phyloP scores from a whole-genome alignment of 2,888 invertebrate species.

The Diploptera punctata region DNA sequence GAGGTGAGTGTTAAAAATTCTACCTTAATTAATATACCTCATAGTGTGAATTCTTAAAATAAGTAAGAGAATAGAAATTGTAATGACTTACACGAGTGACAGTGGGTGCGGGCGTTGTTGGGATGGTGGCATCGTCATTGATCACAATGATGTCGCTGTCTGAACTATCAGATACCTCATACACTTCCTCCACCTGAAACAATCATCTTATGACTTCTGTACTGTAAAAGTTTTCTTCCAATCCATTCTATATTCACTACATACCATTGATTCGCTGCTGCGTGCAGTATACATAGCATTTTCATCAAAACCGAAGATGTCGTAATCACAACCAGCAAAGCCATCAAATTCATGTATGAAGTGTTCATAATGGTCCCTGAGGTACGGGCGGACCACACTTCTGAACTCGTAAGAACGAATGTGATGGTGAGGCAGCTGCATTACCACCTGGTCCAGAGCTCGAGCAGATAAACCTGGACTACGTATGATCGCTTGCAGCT shows the following conservation, averaged over 20 bases:
- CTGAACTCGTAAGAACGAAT: slow-evolving; percentile 74
- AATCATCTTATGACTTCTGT: neutral
- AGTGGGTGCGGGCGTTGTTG: too few relatives aligned
- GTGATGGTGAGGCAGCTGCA: slow-evolving; percentile 70
- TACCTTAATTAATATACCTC: too few relatives aligned
- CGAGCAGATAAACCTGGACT: slow-evolving; percentile 58
- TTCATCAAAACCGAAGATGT: slow-evolving; percentile 69
- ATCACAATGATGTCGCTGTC: slow-evolving; percentile 31
- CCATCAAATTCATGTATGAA: slow-evolving; percentile 89
- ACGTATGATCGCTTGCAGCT: slow-evolving; percentile 61
- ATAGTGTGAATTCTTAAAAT: too few relatives aligned
- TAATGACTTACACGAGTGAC: too few relatives aligned
- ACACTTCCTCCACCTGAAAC: slow-evolving; percentile 4
- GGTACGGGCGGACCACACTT: slow-evolving; percentile 69
- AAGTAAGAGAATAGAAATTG: too few relatives aligned
- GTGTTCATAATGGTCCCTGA: slow-evolving; percentile 70
- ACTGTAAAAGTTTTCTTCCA: neutral
- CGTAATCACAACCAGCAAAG: slow-evolving; percentile 87
- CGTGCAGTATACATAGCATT: slow-evolving; percentile 25
- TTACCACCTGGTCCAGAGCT: slow-evolving; percentile 72
- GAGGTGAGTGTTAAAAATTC: too few relatives aligned
- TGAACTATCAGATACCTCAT: slow-evolving; percentile 17
- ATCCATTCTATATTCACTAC: neutral
- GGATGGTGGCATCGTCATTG: too few relatives aligned
- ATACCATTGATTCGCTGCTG: neutral